phyloP scores from a whole-genome alignment of 2,888 invertebrate genomes.

The Meiosimyza decipiens region DNA sequence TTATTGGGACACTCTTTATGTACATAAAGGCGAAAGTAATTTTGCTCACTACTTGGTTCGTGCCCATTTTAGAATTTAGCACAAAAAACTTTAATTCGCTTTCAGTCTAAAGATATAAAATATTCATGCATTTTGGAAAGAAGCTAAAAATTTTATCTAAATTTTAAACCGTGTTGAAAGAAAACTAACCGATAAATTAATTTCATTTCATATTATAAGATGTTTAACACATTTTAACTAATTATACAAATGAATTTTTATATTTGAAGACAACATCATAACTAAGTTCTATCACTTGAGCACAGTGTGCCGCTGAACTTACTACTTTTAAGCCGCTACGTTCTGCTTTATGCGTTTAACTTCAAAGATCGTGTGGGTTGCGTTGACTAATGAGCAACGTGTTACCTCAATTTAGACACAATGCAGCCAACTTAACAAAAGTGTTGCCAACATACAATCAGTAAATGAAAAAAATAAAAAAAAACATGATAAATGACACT shows the following conservation, averaged over 20 bases:
- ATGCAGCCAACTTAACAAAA: neutral
- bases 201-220: too few relatives aligned
- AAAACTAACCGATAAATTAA: neutral
- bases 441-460: neutral
- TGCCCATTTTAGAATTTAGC: neutral
- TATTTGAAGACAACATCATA: too few relatives aligned
- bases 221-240: too few relatives aligned
- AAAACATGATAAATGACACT: slow-evolving; percentile 1
- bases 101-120: neutral
- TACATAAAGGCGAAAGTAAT: neutral
- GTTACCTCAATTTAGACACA: neutral
- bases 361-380: slow-evolving; percentile 6
- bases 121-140: too few relatives aligned
- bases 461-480: neutral
- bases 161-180: too few relatives aligned
- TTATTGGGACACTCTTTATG: too few relatives aligned
- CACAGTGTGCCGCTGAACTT: too few relatives aligned
- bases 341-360: neutral
- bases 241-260: too few relatives aligned
- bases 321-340: too few relatives aligned
- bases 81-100: neutral
- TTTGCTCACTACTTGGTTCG: neutral
- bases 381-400: slow-evolving; percentile 7
- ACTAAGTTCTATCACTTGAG: too few relatives aligned
- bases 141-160: neutral